A percentile compares a stretch with the other conserved stretches of the same genome.
Conservation (phyloP, 1,140 invertebrate species). For the Drosophila willistoni region DNA sequence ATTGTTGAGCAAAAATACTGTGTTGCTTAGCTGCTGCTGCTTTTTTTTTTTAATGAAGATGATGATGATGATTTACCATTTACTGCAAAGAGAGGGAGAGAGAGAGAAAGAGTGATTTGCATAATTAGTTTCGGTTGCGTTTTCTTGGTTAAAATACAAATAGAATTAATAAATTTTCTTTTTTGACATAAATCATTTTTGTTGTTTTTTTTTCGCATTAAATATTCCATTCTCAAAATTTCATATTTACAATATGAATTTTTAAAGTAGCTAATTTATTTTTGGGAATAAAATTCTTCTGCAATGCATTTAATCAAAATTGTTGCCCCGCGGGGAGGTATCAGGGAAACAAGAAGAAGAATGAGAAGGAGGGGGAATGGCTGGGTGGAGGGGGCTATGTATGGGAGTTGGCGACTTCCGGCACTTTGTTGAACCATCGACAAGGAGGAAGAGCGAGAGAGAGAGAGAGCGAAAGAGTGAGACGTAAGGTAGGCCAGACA, state of each 20-base stretch:
- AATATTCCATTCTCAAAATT: constrained; percentile 24
- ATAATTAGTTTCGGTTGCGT: constrained; percentile 24
- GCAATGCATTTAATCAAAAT: constrained; percentile 75
- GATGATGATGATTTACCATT: constrained; percentile 46
- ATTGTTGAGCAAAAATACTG: constrained; percentile 79
- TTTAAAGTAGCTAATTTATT: constrained; percentile 70
- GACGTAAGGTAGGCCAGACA: constrained; percentile 5
- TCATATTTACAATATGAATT: constrained; percentile 48
- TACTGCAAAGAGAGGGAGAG: constrained; percentile 53
- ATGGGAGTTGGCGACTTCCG: constrained; percentile 58
- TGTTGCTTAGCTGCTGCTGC: constrained; percentile 62
- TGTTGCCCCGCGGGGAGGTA: constrained; percentile 26
- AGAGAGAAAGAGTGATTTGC: neutral
- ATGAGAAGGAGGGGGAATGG: neutral
- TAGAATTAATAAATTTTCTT: neutral
- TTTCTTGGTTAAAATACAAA: neutral
- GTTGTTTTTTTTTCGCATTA: neutral
- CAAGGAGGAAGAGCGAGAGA: constrained; percentile 15
- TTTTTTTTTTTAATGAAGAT: neutral
- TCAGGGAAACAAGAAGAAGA: neutral
- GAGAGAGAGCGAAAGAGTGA: neutral
- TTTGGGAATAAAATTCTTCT: constrained; percentile 32
- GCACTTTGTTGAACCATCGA: constrained; percentile 49
- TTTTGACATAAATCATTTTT: constrained; percentile 32
- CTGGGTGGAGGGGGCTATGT: neutral